These are phyloP conservation scores for Pongo abelii DNA, from an alignment of 2,113 vertebrate genomes.

Conservation along the genomic window DNA sequence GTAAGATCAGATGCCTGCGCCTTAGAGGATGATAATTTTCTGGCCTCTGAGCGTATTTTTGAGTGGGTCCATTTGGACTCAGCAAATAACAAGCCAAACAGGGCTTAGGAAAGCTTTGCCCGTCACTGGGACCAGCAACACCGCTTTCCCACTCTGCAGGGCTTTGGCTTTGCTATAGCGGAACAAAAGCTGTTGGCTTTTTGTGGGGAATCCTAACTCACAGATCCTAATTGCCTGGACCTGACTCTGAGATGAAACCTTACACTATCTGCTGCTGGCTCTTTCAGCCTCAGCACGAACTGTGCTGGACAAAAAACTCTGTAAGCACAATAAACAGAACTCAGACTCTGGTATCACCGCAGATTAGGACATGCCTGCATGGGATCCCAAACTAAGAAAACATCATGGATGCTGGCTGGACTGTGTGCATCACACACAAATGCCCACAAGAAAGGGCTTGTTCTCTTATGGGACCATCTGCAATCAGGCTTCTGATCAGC, in stretches of 20 bases:
- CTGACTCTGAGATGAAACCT: neutral
- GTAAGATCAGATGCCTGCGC: neutral
- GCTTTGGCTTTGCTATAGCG: neutral
- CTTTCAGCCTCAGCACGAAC: constrained; percentile 20
- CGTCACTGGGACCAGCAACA: neutral
- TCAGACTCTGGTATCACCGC: neutral
- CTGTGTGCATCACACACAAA: neutral
- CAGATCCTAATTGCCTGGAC: neutral
- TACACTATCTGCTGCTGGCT: neutral
- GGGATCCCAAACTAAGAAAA: neutral
- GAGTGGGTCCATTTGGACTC: neutral
- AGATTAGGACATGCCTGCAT: neutral
- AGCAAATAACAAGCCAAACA: neutral
- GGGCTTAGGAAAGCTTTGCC: neutral
- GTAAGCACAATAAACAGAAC: neutral
- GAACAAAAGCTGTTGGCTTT: neutral
- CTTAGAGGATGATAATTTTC: neutral
- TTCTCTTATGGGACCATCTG: neutral
- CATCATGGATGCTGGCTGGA: neutral
- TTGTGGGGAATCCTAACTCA: neutral
- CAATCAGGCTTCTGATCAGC: neutral
- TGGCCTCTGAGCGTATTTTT: neutral
- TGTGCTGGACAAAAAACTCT: neutral
- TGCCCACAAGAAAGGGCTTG: neutral
- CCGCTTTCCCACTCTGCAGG: neutral